Evolutionary conservation across 2,888 invertebrate genomes (phyloP).

Genomic region (Ceriagrion tenellum): DNA sequence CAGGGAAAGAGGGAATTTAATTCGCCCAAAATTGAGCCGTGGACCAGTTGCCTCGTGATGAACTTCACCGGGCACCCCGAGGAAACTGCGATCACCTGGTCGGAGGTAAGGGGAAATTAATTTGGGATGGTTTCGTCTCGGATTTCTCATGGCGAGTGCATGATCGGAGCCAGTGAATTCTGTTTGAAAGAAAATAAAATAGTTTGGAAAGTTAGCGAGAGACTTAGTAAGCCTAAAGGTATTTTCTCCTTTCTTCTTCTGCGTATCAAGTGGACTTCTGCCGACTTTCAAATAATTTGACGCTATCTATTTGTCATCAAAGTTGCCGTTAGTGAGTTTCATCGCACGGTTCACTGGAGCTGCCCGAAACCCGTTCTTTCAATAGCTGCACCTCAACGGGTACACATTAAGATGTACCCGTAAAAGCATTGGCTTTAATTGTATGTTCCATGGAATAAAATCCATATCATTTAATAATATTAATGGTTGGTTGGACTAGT

Average conservation of each 20-base stretch:
- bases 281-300: no score
- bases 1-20: neutral
- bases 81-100: neutral
- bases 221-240: neutral
- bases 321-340: no score
- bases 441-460: no score
- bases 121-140: neutral
- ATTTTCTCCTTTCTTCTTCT: neutral
- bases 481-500: no score
- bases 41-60: slow-evolving; percentile 2
- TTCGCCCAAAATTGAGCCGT: neutral
- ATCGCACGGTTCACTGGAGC: no score
- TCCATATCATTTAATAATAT: no score
- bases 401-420: no score
- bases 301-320: no score
- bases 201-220: neutral
- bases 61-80: neutral
- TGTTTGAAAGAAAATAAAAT: neutral
- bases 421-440: no score
- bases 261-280: no score
- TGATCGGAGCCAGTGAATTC: neutral
- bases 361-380: no score
- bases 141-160: neutral
- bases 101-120: neutral
- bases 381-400: no score